Evolutionary conservation across 2,888 invertebrate genomes (phyloP), one percentile per base, ranked within the genome.

Genomic region (Drosophila meridionalis): DNA sequence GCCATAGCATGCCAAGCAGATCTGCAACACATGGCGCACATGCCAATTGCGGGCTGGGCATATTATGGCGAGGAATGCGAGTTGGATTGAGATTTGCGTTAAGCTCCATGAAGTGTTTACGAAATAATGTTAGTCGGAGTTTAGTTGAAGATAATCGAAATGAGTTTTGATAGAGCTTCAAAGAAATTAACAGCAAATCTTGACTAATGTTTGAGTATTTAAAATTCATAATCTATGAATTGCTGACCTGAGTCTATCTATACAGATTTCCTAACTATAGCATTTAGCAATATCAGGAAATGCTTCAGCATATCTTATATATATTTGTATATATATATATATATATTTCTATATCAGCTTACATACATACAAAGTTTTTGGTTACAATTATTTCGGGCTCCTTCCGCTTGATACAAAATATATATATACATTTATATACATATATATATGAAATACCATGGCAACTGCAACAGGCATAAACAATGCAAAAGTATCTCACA

Each of bases 401-500:
- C 82, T 78, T 82, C 78, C 79, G 78, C 79, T 78, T 69, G 12
- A 52, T 20, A 20, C 34, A 50, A 70, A 14, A 81, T 30, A 28
- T 9, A 48, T 30, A n/a, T 48, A 7, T 14, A 48, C 30, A 30
- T n/a, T n/a, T 6, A 28, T 6, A 28, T 14, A 30, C 3, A 40
- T 14, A n/a, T 30, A 30, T 30, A 48, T 26, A 45, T 26, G 36
- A 64, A 71, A 50, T 63, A 59, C 62, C 75, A 57, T 80, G 20
- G 80, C 73, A 73, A 83, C 69, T 59, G 68, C 59, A 62, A 53
- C 56, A 45, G 53, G 63, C 68, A 61, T 62, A 76, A 65, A 75
- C 70, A 83, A 83, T 73, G 74, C 80, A 83, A 75, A 84, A 76
- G 86, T 87, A 89, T 78, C 83, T 82, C 80, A 78, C 72, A 76